A percentile compares a stretch with the other conserved stretches of the same genome.
phyloP scores from a whole-genome alignment of 2,888 invertebrate genomes.

The Lucinisca nassula region DNA sequence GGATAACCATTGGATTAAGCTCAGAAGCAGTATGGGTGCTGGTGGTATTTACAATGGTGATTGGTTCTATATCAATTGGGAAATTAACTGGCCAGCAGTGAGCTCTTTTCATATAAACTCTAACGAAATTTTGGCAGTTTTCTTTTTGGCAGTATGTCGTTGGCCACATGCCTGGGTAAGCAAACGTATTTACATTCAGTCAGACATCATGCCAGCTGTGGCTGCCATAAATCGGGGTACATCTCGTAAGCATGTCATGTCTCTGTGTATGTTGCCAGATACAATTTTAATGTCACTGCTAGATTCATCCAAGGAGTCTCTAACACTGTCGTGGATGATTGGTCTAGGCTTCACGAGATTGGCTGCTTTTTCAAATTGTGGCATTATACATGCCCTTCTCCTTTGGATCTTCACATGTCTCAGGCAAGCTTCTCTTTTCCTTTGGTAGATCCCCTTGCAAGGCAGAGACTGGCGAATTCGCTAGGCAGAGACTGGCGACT shows the following conservation, averaged over 20 bases:
- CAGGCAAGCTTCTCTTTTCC: not conserved
- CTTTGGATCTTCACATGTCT: not conserved
- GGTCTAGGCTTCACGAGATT: conserved; percentile 27
- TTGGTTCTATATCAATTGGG: conserved; percentile 42
- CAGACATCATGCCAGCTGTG: conserved; percentile 43
- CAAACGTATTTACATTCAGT: conserved; percentile 7
- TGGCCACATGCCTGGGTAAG: conserved; percentile 29
- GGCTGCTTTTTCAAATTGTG: not conserved
- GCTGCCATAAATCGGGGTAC: conserved; percentile 31
- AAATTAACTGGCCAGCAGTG: conserved; percentile 8
- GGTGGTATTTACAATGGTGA: conserved; percentile 15
- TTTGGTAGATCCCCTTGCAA: not conserved
- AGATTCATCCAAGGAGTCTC: conserved; percentile 8
- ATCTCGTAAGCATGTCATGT: conserved; percentile 6
- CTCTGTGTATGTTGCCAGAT: conserved; percentile 44
- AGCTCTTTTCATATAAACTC: conserved; percentile 25
- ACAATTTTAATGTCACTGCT: conserved; percentile 35
- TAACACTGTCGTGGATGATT: conserved; percentile 27
- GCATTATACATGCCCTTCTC: not conserved
- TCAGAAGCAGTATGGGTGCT: conserved; percentile 5
- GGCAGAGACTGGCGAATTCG: too few relatives aligned
- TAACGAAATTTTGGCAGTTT: conserved; percentile 27
- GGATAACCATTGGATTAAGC: too few relatives aligned
- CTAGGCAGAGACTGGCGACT: not conserved
- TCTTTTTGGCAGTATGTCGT: conserved; percentile 12